phyloP scores from a whole-genome alignment of 2,888 invertebrate species.

The Ephialtes manifestator region DNA sequence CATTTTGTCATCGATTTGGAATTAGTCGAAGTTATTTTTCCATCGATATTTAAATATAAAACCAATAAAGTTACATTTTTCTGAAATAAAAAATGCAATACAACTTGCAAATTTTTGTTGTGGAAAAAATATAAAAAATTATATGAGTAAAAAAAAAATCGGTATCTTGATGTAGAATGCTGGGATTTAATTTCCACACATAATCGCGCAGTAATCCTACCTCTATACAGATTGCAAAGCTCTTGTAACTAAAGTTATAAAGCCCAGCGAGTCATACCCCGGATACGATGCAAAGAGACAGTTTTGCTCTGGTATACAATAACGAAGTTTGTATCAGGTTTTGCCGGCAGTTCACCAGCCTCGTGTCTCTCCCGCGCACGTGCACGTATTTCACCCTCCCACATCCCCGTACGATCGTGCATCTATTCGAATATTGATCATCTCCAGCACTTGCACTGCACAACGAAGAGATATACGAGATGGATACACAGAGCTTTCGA shows the following conservation, averaged over 20 bases:
- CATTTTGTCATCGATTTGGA: too few relatives aligned
- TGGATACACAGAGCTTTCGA: slow-evolving; percentile 49
- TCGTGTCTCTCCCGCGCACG: not conserved
- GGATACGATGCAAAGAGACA: slow-evolving; percentile 3
- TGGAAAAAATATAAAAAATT: too few relatives aligned
- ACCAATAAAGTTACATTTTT: too few relatives aligned
- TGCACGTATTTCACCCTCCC: slow-evolving; percentile 20
- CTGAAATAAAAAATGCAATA: too few relatives aligned
- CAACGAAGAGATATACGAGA: slow-evolving; percentile 50
- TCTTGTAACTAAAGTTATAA: slow-evolving; percentile 18
- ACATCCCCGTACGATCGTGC: slow-evolving; percentile 46
- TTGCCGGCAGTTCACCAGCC: slow-evolving; percentile 22
- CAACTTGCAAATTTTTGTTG: too few relatives aligned
- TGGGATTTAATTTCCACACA: not conserved
- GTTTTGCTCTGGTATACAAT: slow-evolving; percentile 32
- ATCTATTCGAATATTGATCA: slow-evolving; percentile 67
- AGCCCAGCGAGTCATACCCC: slow-evolving; percentile 4
- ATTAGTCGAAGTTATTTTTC: too few relatives aligned
- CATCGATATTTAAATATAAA: too few relatives aligned
- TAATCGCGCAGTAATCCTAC: slow-evolving; percentile 26
- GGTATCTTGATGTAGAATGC: not conserved
- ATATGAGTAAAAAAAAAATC: too few relatives aligned
- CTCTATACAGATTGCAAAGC: slow-evolving; percentile 21
- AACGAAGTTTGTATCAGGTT: slow-evolving; percentile 43
- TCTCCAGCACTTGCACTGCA: slow-evolving; percentile 45